phyloP scores from a whole-genome alignment of 2,888 invertebrate species.

The Aphidoletes aphidimyza region DNA sequence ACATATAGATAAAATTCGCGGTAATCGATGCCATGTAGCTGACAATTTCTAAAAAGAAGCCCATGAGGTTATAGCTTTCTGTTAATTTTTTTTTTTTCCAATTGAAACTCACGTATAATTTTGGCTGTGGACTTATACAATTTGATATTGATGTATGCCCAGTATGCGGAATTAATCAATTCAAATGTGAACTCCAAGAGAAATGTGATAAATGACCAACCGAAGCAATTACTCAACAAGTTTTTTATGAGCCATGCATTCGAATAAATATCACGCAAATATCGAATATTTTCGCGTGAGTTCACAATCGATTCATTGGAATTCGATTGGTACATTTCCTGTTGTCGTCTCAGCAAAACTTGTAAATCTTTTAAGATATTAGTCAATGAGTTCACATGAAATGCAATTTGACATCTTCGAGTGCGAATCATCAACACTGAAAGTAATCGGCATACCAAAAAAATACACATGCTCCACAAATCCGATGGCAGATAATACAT shows the following conservation, averaged over 20 bases:
- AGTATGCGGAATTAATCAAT: not conserved
- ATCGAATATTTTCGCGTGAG: not conserved
- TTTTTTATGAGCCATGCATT: not conserved
- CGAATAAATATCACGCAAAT: slow-evolving; percentile 8
- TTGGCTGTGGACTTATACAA: not conserved
- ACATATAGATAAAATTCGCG: not conserved
- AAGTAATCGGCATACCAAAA: not conserved
- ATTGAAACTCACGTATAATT: not conserved
- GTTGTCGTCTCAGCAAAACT: not conserved
- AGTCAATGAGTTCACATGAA: not conserved
- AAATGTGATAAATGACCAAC: not conserved
- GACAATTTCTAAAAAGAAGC: not conserved
- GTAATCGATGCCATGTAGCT: not conserved
- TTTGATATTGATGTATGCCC: slow-evolving; percentile 3
- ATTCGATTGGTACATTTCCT: not conserved
- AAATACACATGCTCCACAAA: not conserved
- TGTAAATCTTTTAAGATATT: not conserved
- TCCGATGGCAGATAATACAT: not conserved
- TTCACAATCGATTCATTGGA: not conserved
- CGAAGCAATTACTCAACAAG: not conserved
- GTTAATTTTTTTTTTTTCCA: not conserved
- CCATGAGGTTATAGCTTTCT: no score
- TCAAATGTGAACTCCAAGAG: not conserved
- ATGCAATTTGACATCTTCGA: not conserved
- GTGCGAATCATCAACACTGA: not conserved